Percentiles rank a stretch among this genome's conserved stretches.
Evolutionary conservation across 2,113 vertebrate species (phyloP).

Genomic region (Clarias batrachus): DNA sequence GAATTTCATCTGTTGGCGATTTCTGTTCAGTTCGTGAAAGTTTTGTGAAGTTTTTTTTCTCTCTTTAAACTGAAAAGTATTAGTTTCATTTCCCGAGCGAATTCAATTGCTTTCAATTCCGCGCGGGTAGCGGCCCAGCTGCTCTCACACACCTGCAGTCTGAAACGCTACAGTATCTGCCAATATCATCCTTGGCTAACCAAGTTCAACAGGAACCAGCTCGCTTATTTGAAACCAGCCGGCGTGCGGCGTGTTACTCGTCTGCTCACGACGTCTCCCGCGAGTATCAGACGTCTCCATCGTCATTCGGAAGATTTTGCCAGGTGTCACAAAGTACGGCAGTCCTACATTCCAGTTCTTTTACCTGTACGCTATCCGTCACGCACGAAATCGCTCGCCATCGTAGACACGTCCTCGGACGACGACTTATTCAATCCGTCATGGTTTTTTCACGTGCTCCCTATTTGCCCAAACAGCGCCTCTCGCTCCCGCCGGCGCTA

Average conservation of each 20-base stretch:
- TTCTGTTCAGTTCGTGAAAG: not conserved
- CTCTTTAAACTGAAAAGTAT: not conserved
- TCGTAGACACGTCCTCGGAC: not conserved
- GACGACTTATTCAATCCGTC: not conserved
- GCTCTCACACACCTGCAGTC: not conserved
- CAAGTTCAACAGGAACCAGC: slow-evolving; percentile 13
- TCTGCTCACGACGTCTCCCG: not conserved
- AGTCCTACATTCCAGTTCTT: not conserved
- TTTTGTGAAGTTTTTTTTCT: not conserved
- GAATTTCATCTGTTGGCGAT: not conserved
- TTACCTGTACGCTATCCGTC: not conserved
- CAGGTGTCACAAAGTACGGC: not conserved
- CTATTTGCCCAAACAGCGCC: not conserved
- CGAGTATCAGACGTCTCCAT: not conserved
- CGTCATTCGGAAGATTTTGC: not conserved
- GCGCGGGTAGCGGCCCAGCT: not conserved
- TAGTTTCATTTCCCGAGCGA: not conserved
- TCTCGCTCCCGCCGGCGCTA: not conserved
- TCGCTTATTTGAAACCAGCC: not conserved
- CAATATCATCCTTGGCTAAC: slow-evolving; percentile 6
- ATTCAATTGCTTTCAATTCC: not conserved
- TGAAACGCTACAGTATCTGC: not conserved
- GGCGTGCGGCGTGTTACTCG: not conserved
- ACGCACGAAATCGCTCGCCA: not conserved
- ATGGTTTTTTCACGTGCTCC: not conserved